A percentile compares a stretch with the other conserved stretches of the same genome.
phyloP scores from a whole-genome alignment of 2,888 invertebrate species.

The Meteorus cinctellus region DNA sequence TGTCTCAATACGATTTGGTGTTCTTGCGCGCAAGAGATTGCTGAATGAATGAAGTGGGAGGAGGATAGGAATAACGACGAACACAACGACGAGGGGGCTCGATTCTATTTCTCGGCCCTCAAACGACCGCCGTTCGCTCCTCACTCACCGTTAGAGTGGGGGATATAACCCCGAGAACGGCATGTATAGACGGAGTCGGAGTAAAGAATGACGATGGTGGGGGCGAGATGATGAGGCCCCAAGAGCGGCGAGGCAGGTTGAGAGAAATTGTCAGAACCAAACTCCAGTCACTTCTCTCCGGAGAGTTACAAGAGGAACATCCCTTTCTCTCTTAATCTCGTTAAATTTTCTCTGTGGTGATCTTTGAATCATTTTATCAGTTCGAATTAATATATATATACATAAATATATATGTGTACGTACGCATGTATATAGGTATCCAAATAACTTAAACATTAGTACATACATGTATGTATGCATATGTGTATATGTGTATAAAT shows the following conservation, averaged over 20 bases:
- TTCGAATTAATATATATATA: neutral
- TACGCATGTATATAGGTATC: no score
- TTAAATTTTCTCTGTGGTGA: neutral
- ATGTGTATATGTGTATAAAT: no score
- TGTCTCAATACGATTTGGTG: conserved; percentile 21
- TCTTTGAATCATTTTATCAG: neutral
- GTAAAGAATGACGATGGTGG: conserved; percentile 41
- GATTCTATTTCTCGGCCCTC: neutral
- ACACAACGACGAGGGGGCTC: conserved; percentile 5
- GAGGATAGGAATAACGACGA: conserved; percentile 24
- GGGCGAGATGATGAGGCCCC: conserved; percentile 61
- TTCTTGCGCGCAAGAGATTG: conserved; percentile 2
- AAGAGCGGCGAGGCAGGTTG: conserved; percentile 54
- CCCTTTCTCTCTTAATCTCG: conserved; percentile 36
- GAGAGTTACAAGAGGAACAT: conserved; percentile 55
- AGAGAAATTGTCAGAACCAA: conserved; percentile 64
- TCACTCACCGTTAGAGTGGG: neutral
- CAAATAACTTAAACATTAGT: no score
- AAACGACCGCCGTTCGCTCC: conserved; percentile 1
- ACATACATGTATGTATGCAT: no score
- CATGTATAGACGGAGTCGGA: neutral
- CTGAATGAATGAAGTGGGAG: conserved; percentile 16
- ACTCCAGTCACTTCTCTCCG: conserved; percentile 61
- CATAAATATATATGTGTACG: no score
- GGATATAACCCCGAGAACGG: neutral